These are phyloP conservation scores for Osmoderma eremita DNA, from an alignment of 2,888 invertebrate genomes.

Conservation along the genomic window DNA sequence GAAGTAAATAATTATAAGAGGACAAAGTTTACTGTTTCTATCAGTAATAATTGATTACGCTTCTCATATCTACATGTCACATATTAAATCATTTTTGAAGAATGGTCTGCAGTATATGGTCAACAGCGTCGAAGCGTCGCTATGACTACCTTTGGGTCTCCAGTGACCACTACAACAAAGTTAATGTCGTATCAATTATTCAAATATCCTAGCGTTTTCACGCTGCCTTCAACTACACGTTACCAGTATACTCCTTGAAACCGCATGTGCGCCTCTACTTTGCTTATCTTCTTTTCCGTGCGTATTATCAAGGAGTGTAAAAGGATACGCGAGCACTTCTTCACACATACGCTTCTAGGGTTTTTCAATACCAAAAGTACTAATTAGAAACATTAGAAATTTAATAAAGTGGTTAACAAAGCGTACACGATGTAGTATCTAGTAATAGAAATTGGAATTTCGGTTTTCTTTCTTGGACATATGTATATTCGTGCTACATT, in stretches of 20 bases:
- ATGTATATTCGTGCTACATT: neutral
- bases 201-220: constrained; percentile 59
- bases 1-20: no score
- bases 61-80: no score
- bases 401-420: neutral
- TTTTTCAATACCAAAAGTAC: neutral
- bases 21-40: no score
- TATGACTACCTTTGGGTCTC: constrained; percentile 55
- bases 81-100: no score
- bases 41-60: no score
- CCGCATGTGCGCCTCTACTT: constrained; percentile 28
- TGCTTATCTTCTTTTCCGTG: constrained; percentile 37
- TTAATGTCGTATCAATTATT: constrained; percentile 60
- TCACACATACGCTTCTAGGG: constrained; percentile 19
- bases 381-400: neutral
- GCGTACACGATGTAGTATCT: neutral
- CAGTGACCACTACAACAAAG: constrained; percentile 52
- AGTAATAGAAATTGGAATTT: neutral
- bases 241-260: constrained; percentile 28
- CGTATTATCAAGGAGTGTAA: constrained; percentile 31
- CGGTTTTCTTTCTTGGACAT: neutral
- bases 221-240: constrained; percentile 43
- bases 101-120: constrained; percentile 1
- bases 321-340: constrained; percentile 12
- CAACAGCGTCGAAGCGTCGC: constrained; percentile 56